These are phyloP conservation scores for Botrylloides violaceus DNA, from an alignment of 23 tunicate species.

Conservation along the genomic window DNA sequence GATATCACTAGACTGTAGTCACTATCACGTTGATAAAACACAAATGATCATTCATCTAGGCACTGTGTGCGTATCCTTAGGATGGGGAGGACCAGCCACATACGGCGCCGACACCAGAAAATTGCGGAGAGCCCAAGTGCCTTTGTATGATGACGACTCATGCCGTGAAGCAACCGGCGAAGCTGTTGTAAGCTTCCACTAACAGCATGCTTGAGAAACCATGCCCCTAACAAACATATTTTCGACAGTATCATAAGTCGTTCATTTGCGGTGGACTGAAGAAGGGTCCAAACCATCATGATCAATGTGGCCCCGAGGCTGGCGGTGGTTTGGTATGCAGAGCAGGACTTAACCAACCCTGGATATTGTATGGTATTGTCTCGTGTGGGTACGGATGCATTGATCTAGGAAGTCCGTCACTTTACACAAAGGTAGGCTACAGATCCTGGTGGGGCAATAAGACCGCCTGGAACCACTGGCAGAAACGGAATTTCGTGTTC, in stretches of 20 bases:
- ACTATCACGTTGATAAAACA: too few species aligned
- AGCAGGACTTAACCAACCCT: not conserved
- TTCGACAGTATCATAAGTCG: not conserved
- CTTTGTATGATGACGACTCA: not conserved
- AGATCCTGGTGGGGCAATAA: too few species aligned
- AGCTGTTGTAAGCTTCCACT: not conserved
- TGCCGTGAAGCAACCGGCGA: not conserved
- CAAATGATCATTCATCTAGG: too few species aligned
- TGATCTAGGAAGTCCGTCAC: not conserved
- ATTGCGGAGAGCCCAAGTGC: conserved; percentile 8
- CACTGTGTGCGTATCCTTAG: not conserved
- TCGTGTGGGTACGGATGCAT: conserved; percentile 16
- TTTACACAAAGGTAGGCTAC: conserved; percentile 4
- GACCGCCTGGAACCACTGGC: too few species aligned
- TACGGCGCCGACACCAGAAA: conserved; percentile 2
- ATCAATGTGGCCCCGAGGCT: conserved; percentile 6
- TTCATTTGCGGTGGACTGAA: conserved; percentile 8
- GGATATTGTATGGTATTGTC: conserved; percentile 9
- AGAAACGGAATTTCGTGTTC: too few species aligned
- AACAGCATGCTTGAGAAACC: too few species aligned
- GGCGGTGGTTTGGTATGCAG: conserved; percentile 18
- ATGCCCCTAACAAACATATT: too few species aligned
- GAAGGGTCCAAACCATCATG: not conserved
- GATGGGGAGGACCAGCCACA: conserved; percentile 12
- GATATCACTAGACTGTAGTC: too few species aligned